Base-by-base conservation (phyloP, 2,113 vertebrate species). In the Hydrochoerus hydrochaeris region DNA sequence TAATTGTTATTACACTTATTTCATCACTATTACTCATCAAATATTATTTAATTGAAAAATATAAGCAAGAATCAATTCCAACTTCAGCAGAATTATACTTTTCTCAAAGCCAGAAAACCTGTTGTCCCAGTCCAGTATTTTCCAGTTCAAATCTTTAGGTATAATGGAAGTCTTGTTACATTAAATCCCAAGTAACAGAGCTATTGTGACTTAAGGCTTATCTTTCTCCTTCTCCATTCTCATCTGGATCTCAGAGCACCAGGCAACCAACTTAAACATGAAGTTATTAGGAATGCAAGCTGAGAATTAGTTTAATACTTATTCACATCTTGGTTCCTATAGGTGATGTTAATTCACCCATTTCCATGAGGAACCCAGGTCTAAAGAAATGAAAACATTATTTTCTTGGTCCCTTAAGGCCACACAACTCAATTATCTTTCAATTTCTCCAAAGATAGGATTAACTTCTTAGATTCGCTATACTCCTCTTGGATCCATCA, bases 41-140 rank as follows among this genome's bases (percentile, higher is more conserved):
- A 10, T 75, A 49, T 14, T 10, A 54, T 85, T 44, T 9, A 46
- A 80, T 28, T 89, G 65, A 93, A 96, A 71, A 52, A 73, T 88
- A 26, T 44, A 58, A 81, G 9, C 44, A 91, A 95, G 44, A 85
- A 91, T 30, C 80, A 44, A 57, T 46, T 30, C 35, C 49, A 73
- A 73, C 14, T 13, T 54, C 5, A 84, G 19, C 12, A 89, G 71
- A 95, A 71, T 49, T 92, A 71, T 54, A 69, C 49, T 87, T 90
- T 67, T 16, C 32, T 92, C 85, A 95, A 89, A 92, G 24, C 46
- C 90, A 96, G 90, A 85, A 90, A 41, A 77, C 12, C 4, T n/a
- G n/a, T 35, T 78, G 22, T 35, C 9, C 81, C 58, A 54, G 6
- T 92, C 52, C 49, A 81, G n/a, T 75, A 75, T 75, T 92, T 78